Conservation (phyloP, 2,113 vertebrate genomes). For the Macquaria ambigua region DNA sequence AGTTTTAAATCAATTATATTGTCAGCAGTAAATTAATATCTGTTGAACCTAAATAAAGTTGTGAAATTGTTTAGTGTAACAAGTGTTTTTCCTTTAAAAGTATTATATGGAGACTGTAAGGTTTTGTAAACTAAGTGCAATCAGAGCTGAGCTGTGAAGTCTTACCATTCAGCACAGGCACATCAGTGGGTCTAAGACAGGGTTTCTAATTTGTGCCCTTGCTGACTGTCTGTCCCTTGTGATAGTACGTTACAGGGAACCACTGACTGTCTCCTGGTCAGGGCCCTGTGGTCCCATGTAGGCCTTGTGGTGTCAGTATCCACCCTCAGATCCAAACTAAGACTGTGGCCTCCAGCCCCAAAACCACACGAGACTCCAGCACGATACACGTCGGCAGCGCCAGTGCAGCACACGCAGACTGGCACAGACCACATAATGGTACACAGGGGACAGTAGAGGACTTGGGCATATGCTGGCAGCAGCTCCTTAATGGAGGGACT, state of each 20-base stretch:
- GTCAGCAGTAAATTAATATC: neutral
- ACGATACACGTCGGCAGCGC: conserved; percentile 43
- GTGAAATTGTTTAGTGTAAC: neutral
- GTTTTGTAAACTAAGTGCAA: conserved; percentile 5
- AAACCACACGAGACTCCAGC: conserved; percentile 59
- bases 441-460: conserved; percentile 22
- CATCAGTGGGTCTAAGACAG: neutral
- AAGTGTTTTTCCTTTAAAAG: neutral
- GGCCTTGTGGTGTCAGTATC: conserved; percentile 60
- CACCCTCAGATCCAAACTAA: conserved; percentile 65
- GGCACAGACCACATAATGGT: conserved; percentile 53
- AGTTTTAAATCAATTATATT: neutral
- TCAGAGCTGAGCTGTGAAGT: neutral
- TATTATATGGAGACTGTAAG: fast-evolving
- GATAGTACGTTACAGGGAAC: conserved; percentile 36
- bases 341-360: conserved; percentile 55
- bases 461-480: conserved; percentile 19
- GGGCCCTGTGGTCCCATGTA: neutral
- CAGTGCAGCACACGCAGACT: conserved; percentile 35
- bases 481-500: neutral
- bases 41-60: neutral
- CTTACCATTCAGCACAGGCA: neutral
- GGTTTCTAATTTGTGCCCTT: conserved; percentile 33
- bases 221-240: neutral
- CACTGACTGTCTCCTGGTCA: conserved; percentile 38